Evolutionary conservation across 2,888 invertebrate species (phyloP).

Genomic region (Coelinius sp.): DNA sequence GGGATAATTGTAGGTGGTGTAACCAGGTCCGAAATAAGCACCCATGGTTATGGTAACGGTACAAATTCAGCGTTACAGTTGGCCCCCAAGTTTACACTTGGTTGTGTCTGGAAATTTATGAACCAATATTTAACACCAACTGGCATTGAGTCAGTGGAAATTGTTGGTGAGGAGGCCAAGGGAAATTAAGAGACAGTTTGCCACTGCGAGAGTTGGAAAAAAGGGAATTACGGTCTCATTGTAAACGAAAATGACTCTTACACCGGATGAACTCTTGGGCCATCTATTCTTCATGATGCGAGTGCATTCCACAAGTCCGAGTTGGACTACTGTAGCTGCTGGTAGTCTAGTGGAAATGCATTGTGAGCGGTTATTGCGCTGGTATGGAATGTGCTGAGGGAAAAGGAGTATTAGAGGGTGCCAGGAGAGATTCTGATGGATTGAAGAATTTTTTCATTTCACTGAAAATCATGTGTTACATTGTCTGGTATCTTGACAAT

Average conservation of each 20-base stretch:
- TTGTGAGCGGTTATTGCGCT: not conserved
- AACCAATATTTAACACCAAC: conserved; percentile 14
- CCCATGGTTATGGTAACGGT: conserved; percentile 33
- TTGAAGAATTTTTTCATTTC: not conserved
- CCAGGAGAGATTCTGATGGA: not conserved
- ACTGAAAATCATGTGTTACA: not conserved
- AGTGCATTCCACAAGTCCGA: not conserved
- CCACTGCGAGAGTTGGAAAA: not conserved
- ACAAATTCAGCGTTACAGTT: conserved; percentile 9
- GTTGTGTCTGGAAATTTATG: conserved; percentile 14
- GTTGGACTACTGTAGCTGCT: not conserved
- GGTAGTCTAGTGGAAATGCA: not conserved
- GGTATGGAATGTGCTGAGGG: not conserved
- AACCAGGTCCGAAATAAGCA: conserved; percentile 28
- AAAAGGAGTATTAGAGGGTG: not conserved
- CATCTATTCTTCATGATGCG: not conserved
- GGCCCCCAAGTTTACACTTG: conserved; percentile 12
- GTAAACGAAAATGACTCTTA: not conserved
- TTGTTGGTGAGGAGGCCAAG: not conserved
- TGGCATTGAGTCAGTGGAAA: conserved; percentile 1
- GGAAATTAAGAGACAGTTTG: not conserved
- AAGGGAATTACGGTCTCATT: not conserved
- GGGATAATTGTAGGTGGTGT: conserved; percentile 47
- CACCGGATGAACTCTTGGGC: conserved; percentile 1
- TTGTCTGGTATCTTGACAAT: not conserved